Percentiles rank a stretch among this genome's conserved stretches.
Evolutionary conservation across 2,113 vertebrate genomes (phyloP).

Genomic region (Nestor notabilis): DNA sequence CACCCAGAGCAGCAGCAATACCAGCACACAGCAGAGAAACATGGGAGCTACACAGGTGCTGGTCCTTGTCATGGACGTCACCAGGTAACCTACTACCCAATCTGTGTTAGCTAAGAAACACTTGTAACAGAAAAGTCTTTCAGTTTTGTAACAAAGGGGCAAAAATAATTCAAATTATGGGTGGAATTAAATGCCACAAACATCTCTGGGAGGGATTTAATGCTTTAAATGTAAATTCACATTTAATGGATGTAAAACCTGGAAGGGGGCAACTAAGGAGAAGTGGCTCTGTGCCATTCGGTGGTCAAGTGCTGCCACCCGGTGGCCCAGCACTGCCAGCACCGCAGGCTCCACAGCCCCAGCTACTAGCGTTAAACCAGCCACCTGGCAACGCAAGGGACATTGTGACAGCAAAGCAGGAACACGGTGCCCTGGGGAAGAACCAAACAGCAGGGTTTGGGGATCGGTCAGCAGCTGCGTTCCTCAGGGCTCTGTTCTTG

Average conservation of each 20-base stretch:
- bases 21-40: too few relatives aligned
- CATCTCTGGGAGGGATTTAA: fast-evolving
- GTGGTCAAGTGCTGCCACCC: neutral
- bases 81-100: neutral
- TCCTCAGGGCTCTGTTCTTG: neutral
- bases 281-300: fast-evolving
- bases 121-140: neutral
- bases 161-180: fast-evolving
- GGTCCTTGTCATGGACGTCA: neutral
- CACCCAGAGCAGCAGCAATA: neutral
- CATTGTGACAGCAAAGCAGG: neutral
- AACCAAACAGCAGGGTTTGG: neutral
- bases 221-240: too few relatives aligned
- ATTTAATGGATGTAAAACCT: neutral
- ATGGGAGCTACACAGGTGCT: fast-evolving
- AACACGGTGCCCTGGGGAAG: neutral
- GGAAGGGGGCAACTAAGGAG: fast-evolving
- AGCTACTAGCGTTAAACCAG: neutral
- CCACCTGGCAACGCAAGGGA: neutral
- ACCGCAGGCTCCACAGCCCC: neutral
- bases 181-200: fast-evolving
- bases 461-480: neutral
- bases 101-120: neutral
- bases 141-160: neutral
- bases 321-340: neutral